Evolutionary conservation across 2,888 invertebrate species (phyloP), one percentile per base, ranked within the genome.

Genomic region (Aquatica leii): DNA sequence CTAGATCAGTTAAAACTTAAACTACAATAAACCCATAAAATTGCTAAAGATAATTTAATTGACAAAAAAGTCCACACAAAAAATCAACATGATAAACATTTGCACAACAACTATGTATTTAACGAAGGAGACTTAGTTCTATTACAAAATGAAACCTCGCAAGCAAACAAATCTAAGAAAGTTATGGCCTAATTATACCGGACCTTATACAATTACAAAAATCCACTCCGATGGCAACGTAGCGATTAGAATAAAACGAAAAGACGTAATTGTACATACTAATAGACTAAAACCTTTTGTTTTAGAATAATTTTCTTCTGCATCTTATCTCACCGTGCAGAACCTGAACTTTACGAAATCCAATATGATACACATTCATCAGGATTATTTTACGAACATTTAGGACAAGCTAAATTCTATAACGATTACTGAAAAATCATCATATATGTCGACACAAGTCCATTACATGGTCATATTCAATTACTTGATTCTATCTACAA

Each of bases 11-110:
- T 75, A 15, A 70, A 61, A 52, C 50, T 69, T 14, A 72, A 71
- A 71, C 31, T 76, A 49, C 62, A 68, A 15, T 68, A 67, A 59
- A 59, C 69, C 56, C 24, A 24, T 24, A 73, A 50, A 75, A 71
- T 49, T n/a, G 15, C 15, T 9, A 9, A 43, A 5, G 43, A 17
- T 65, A 3, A 41, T 54, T 24, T 51, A 72, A 11, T 35, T 76
- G 17, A 70, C 59, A 53, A 52, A 69, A 20, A 72, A 71, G 71
- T 40, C 76, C 46, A 61, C 67, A 17, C 68, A 66, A 2, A 24
- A 24, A 24, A 4, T 24, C 24, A 24, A 2, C 4, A 24, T 6
- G 6, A 6, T 4, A 24, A 59, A 59, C 69, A 43, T 3, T 3
- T 17, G 2, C 43, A 43, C 5, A 43, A 18, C 14, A 18, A 17